Evolutionary conservation across 2,113 vertebrate genomes (phyloP).

Genomic region (Cathartes aura): DNA sequence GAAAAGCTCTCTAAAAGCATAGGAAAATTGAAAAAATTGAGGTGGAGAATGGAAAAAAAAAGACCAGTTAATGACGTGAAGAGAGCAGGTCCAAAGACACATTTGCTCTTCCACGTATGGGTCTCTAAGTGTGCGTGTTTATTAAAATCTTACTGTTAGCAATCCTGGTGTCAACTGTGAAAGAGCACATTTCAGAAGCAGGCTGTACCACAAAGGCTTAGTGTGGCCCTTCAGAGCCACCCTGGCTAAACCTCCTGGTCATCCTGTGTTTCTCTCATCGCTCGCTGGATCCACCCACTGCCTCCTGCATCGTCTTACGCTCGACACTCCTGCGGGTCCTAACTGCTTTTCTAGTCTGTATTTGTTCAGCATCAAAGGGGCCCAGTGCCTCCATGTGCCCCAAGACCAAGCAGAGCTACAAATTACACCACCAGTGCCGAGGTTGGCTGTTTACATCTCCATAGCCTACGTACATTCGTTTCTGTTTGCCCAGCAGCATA

Average conservation of each 20-base stretch:
- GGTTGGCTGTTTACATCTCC: neutral
- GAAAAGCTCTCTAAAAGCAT: neutral
- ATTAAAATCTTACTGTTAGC: neutral
- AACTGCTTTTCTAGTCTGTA: neutral
- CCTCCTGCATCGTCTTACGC: fast-evolving
- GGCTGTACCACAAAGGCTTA: neutral
- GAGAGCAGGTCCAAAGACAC: neutral
- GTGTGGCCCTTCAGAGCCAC: neutral
- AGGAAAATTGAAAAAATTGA: neutral
- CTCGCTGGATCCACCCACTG: fast-evolving
- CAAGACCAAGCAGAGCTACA: neutral
- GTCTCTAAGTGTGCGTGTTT: neutral
- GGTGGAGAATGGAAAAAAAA: neutral
- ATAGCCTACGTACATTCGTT: neutral
- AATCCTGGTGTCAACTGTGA: neutral
- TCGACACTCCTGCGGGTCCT: fast-evolving
- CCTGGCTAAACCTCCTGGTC: neutral
- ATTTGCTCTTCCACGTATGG: fast-evolving
- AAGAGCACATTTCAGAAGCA: neutral
- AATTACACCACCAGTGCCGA: neutral
- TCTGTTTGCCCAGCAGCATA: neutral
- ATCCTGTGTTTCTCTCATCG: fast-evolving
- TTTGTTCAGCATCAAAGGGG: neutral
- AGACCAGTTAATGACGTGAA: neutral
- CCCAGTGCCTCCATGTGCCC: neutral